Evolutionary conservation across 2,113 vertebrate genomes (phyloP).

Genomic region (Lamprotornis superbus): DNA sequence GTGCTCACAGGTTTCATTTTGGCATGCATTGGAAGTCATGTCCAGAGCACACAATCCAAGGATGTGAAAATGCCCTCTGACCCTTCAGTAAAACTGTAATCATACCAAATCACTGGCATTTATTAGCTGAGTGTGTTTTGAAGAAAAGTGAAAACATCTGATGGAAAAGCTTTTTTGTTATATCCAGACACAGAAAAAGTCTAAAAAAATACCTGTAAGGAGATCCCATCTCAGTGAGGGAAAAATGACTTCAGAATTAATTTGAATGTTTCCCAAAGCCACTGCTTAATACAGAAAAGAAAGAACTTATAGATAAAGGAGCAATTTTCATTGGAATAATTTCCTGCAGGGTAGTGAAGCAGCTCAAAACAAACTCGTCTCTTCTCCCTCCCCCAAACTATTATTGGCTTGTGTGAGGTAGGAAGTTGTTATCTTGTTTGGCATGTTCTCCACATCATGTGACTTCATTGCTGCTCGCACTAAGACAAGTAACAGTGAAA

Average conservation of each 20-base stretch:
- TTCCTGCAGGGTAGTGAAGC: not conserved
- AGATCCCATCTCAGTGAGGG: not conserved
- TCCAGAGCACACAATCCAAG: not conserved
- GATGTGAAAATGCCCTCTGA: not conserved
- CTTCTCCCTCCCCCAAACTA: not conserved
- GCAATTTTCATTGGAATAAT: not conserved
- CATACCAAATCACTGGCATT: not conserved
- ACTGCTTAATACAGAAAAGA: not conserved
- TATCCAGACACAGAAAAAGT: not conserved
- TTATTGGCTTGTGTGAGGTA: not conserved
- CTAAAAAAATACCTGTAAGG: not conserved
- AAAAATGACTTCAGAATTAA: not conserved
- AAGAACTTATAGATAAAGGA: not conserved
- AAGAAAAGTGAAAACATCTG: not conserved
- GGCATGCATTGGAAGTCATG: not conserved
- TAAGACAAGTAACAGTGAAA: not conserved
- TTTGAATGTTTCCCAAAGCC: not conserved
- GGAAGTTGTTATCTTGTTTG: not conserved
- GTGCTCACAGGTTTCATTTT: not conserved
- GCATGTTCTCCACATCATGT: not conserved
- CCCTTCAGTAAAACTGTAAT: not conserved
- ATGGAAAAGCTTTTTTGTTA: not conserved
- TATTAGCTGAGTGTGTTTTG: not conserved
- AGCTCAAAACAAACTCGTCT: not conserved
- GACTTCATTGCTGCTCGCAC: not conserved